phyloP scores from a whole-genome alignment of 2,113 vertebrate species.

The Craseonycteris thonglongyai region DNA sequence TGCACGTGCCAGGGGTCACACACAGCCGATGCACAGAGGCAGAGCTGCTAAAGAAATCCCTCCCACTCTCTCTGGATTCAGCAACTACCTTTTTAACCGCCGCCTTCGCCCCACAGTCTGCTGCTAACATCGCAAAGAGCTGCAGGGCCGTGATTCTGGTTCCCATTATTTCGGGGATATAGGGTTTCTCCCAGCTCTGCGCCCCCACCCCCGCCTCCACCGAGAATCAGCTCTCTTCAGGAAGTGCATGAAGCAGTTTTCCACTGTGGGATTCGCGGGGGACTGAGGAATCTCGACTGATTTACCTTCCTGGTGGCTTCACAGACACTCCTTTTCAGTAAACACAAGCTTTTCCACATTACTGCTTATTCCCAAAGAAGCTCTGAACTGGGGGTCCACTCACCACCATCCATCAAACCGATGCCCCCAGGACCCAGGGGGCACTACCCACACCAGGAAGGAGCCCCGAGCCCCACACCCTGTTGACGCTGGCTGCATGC shows the following conservation, averaged over 20 bases:
- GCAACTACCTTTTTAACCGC: not conserved
- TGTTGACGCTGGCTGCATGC: not conserved
- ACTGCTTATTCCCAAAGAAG: slow-evolving; percentile 25
- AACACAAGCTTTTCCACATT: slow-evolving; percentile 23
- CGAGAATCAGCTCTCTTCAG: slow-evolving; percentile 49
- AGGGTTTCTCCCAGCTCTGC: slow-evolving; percentile 43
- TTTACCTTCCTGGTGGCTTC: slow-evolving; percentile 54
- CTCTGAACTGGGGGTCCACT: not conserved
- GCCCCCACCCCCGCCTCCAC: not conserved
- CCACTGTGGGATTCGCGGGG: slow-evolving; percentile 63
- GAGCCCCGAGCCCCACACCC: too few relatives aligned
- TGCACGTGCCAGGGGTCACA: not conserved
- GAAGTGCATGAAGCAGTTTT: slow-evolving; percentile 63
- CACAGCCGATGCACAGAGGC: not conserved
- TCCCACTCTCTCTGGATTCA: not conserved
- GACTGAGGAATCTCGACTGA: slow-evolving; percentile 69
- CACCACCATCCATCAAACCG: not conserved
- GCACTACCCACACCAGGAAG: not conserved
- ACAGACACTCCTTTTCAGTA: not conserved
- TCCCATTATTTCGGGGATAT: slow-evolving; percentile 64
- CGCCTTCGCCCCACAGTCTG: not conserved
- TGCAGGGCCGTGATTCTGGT: not conserved
- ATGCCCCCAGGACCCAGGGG: not conserved
- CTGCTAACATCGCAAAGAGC: not conserved
- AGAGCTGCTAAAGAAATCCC: not conserved